phyloP scores from a whole-genome alignment of 2,888 invertebrate species.

The Geotrupes spiniger region DNA sequence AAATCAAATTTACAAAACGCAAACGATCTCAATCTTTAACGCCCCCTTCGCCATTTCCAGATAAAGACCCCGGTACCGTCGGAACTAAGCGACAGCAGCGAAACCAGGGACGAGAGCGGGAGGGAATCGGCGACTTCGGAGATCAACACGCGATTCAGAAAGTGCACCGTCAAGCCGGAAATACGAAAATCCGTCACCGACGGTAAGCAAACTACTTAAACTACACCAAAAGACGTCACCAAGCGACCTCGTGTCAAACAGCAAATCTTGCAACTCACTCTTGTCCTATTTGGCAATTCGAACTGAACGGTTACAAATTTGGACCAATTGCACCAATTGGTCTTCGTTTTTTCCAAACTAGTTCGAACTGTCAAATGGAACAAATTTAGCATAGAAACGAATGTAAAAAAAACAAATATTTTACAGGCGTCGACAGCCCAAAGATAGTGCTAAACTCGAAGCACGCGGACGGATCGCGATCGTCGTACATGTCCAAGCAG shows the following conservation, averaged over 20 bases:
- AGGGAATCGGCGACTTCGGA: constrained; percentile 30
- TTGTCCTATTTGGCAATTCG: not conserved
- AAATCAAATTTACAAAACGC: too few species aligned
- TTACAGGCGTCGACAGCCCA: constrained; percentile 17
- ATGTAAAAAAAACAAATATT: not conserved
- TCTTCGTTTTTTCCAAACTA: too few species aligned
- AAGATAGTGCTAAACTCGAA: constrained; percentile 7
- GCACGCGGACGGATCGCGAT: constrained; percentile 9
- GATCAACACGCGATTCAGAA: constrained; percentile 22
- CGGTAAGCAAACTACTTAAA: constrained; percentile 15
- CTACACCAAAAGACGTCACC: not conserved
- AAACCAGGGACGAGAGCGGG: constrained; percentile 35
- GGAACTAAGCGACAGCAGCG: constrained; percentile 35
- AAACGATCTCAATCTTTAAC: too few species aligned
- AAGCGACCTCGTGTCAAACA: not conserved
- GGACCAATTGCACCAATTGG: too few species aligned
- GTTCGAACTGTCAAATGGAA: too few species aligned
- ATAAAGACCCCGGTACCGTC: constrained; percentile 17
- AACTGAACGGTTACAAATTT: too few species aligned
- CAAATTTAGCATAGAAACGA: too few species aligned
- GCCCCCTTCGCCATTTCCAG: too few species aligned
- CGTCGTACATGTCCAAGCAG: constrained; percentile 49
- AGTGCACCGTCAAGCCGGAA: constrained; percentile 21
- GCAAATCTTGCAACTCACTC: not conserved
- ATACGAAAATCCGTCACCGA: constrained; percentile 12